Base-by-base conservation (phyloP, 2,888 invertebrate species). In the Molanna angustata region DNA sequence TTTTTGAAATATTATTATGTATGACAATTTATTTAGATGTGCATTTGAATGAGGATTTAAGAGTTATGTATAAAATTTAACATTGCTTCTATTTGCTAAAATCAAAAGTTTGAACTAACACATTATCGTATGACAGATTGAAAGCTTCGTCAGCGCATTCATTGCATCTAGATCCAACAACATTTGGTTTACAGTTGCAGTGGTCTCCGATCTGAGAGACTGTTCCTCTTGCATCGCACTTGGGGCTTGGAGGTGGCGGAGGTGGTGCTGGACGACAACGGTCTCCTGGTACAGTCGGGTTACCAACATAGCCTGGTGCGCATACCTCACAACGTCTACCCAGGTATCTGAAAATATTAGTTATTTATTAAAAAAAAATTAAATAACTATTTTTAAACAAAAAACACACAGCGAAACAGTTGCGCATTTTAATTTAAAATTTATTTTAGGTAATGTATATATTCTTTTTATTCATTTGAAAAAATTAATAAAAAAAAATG, bases 141-240 rank as follows among this genome's bases (percentile, higher is more conserved):
- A 94, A 98, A 1, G 93, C 84, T 63, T 87, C 84, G 13, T 84
- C 75, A 69, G 85, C 85, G 74, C 98, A 98, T 68, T 86, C 83
- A 68, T 92, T 87, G 72, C 98, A 98, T 65, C 79, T 83, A 4
- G 83, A 77, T 51, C 97, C 97, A 64, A 83, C 83, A 1, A 87
- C 88, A 64, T 85, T 82, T 41, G 68, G 70, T 61, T 74, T 74
- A 64, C 74, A 74, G 4, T 69, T 65, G 54, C 76, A 77, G 22
- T 18, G 17, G 17, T 53, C 54, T 14, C 42, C 35, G 7, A 41
- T 17, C 54, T 72, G 60, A 74, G 75, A 65, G 62, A 76, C 59
- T 6, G 91, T 90, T 27, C 96, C 96, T 4, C 82, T 74, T 0
- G 82, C 74, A 71, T 93, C 86, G 69, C 96, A 96, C 4, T 71